Base-by-base conservation (phyloP, 2,888 invertebrate species). In the Athalia cordata region DNA sequence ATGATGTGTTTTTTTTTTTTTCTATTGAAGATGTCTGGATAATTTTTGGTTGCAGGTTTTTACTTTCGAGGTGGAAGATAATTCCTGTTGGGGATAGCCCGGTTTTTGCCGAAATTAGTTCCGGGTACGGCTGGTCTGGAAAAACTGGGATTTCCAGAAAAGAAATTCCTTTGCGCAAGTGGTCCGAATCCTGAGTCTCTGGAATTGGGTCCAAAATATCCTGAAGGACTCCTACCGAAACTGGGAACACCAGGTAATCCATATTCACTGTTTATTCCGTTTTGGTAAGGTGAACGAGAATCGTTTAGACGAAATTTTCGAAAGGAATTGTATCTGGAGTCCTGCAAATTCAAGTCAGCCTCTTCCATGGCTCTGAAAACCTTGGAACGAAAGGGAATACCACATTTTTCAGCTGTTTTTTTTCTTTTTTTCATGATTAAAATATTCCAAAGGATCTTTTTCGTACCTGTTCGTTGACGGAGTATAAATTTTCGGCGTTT, bases 401-500 rank as follows among this genome's bases (percentile, higher is more conserved):
- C 29, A 29, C 0, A 29, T 29, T 29, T 29, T 29, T 29, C 2
- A 29, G 29, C 2, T 29, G 29, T 29, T 29, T 29, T 29, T 29
- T 29, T 29, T 29, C 2, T 29, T 29, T 29, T 29, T 29, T 29
- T 29, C 15, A 1, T 7, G n/a, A 15, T 15, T n/a, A n/a, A 4
- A 7, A 5, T 47, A 29, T n/a, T 7, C 45, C 47, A 8, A 4
- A 0, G 3, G 13, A 67, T 6, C 43, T 49, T 7, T 52, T 50
- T 29, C 29, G 29, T 15, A 92, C 85, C 15, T 85, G 88, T 59
- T 89, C 88, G 81, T 93, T 93, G 81, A 91, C 89, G 57, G 87
- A 87, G 81, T 91, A 93, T 80, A 86, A 91, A 1, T 86, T 87
- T 78, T 91, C 89, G 4, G 92, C 91, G 3, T 89, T 87, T 13